Base-by-base conservation (phyloP, 2,888 invertebrate species). In the Leptinotarsa tumamoca region DNA sequence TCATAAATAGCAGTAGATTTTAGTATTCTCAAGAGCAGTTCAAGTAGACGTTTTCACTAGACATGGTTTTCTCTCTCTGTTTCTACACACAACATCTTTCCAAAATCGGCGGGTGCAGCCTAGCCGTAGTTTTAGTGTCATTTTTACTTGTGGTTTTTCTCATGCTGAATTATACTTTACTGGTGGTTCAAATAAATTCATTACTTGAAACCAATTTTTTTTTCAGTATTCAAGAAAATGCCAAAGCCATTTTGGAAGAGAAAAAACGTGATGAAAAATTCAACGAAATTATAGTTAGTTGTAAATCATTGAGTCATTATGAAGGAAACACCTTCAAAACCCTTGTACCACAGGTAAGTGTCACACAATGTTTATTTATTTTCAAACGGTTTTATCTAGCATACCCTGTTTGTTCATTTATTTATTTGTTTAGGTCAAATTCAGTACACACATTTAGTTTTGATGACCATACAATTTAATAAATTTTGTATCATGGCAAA, bases 291-390 rank as follows among this genome's bases (percentile, higher is more conserved):
- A 89, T 89, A 71, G 87, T 87, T 67, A 90, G 90, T 80, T 89
- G 89, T 81, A 83, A 86, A 76, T 90, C 89, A 7, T 82, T 89
- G 17, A 89, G 88, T 79, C 83, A 84, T 66, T 89, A 89, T 82
- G 89, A 89, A 75, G 86, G 86, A 66, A 86, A 84, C 74, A 84
- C 84, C 50, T 83, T 88, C 21, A 89, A 87, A 83, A 88, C 87
- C 52, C 84, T 90, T 54, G 80, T 88, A 72, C 90, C 90, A 66
- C 90, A 90, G 85, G 90, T 90, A 82, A 84, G 84, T 81, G 71
- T 10, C 43, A 13, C 43, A 43, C 2, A 43, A 43, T 43, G 10
- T 43, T 43, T 43, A 0, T 43, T 43, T 3, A 10, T 43, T 43
- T 43, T 43, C 2, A 7, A 33, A 33, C 33, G 33, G 2, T 33